Evolutionary conservation across 2,797 vertebrate species (phyloP).

Genomic region (Micropoecilia bifurca): DNA sequence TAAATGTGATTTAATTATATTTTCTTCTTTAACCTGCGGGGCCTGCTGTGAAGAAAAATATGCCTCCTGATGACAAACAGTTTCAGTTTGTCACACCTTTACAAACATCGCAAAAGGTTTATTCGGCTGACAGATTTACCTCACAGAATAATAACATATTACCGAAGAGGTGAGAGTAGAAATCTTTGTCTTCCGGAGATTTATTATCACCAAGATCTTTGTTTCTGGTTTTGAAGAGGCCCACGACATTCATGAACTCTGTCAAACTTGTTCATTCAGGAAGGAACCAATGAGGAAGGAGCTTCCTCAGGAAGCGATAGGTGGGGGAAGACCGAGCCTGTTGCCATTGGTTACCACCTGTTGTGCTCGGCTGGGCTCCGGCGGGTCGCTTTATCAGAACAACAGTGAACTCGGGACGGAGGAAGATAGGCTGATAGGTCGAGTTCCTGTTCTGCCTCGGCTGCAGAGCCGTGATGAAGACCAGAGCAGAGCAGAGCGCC

Average conservation of each 20-base stretch:
- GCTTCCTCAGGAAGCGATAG: conserved; percentile 61
- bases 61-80: conserved; percentile 12
- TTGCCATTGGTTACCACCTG: conserved; percentile 54
- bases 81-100: conserved; percentile 24
- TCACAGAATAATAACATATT: conserved; percentile 21
- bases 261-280: conserved; percentile 39
- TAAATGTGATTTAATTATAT: background rate
- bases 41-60: conserved; percentile 49
- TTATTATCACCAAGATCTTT: conserved; percentile 4
- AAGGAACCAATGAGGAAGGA: conserved; percentile 52
- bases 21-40: conserved; percentile 32
- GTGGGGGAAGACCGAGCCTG: conserved; percentile 28
- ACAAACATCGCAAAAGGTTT: conserved; percentile 42
- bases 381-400: background rate
- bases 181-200: background rate
- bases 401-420: conserved; percentile 13
- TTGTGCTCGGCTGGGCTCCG: conserved; percentile 7
- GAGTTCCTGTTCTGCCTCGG: conserved; percentile 26
- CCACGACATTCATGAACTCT: conserved; percentile 9
- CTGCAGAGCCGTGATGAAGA: conserved; percentile 8
- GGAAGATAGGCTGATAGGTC: background rate
- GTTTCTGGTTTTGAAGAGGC: background rate
- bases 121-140: conserved; percentile 13
- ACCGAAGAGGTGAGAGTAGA: conserved; percentile 20
- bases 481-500: conserved; percentile 3